A percentile compares a stretch with the other conserved stretches of the same genome.
Evolutionary conservation across 2,113 vertebrate species (phyloP).

Genomic region (Burhinus bistriatus): DNA sequence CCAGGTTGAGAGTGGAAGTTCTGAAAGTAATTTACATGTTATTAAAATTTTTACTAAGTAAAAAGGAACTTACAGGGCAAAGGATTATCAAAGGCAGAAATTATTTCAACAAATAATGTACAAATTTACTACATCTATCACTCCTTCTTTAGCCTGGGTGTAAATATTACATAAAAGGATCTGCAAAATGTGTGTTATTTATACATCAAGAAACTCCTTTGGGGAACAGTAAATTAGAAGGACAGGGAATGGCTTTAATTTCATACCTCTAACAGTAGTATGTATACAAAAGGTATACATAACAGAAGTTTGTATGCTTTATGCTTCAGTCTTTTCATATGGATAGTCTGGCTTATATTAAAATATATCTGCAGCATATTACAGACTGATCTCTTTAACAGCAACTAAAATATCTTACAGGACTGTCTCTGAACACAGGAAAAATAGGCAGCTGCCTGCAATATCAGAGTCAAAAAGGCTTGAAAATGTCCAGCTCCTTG

Average conservation of each 20-base stretch:
- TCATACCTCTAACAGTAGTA: neutral
- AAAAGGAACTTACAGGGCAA: neutral
- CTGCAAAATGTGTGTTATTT: neutral
- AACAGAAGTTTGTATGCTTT: neutral
- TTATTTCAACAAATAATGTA: neutral
- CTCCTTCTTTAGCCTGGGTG: neutral
- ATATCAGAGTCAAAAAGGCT: neutral
- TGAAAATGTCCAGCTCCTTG: neutral
- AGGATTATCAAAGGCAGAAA: neutral
- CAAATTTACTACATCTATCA: neutral
- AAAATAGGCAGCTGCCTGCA: neutral
- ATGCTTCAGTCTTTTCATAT: neutral
- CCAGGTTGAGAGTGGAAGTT: neutral
- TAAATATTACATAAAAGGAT: conserved; percentile 18
- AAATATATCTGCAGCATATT: neutral
- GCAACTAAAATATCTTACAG: neutral
- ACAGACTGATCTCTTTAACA: neutral
- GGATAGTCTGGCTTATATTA: neutral
- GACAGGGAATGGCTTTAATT: neutral
- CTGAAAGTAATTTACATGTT: neutral
- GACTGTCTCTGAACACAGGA: neutral
- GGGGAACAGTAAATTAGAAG: neutral
- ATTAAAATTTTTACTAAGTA: neutral
- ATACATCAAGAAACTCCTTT: neutral
- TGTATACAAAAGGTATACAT: neutral